These are phyloP conservation scores for Cryptotis parvus DNA, from an alignment of 2,113 vertebrate species.

Conservation along the genomic window DNA sequence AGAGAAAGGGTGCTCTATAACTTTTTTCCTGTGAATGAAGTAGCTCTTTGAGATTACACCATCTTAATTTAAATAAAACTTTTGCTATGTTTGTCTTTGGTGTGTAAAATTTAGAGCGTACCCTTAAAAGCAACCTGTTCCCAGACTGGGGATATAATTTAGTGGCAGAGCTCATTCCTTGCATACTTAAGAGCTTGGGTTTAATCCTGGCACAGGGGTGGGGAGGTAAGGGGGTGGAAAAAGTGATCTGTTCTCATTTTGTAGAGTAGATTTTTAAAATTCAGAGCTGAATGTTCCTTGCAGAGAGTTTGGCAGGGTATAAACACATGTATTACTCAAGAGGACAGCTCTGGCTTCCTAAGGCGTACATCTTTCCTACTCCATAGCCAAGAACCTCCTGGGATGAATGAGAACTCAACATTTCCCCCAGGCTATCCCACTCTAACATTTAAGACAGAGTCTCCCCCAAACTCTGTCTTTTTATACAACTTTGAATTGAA, in stretches of 20 bases:
- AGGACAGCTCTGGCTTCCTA: slow-evolving; percentile 1
- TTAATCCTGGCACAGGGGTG: no score
- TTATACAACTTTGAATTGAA: neutral
- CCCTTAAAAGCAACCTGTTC: no score
- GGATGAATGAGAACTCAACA: slow-evolving; percentile 23
- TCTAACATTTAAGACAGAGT: neutral
- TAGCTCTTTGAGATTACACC: neutral
- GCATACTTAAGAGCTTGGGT: no score
- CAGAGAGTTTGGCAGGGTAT: slow-evolving; percentile 13
- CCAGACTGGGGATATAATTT: no score
- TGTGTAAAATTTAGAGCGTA: neutral
- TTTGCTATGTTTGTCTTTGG: slow-evolving; percentile 26
- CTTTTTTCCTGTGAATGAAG: slow-evolving; percentile 26
- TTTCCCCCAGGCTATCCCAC: neutral
- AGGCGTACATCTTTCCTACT: slow-evolving; percentile 24
- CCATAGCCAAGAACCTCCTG: slow-evolving; percentile 29
- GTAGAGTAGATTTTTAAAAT: slow-evolving; percentile 29
- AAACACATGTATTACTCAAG: neutral
- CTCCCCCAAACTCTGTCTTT: neutral
- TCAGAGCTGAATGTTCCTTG: slow-evolving; percentile 17
- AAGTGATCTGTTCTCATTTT: neutral
- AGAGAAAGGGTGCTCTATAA: slow-evolving; percentile 33
- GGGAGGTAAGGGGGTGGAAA: no score
- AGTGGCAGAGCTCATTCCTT: no score
- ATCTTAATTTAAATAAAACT: neutral